Evolutionary conservation across 2,888 invertebrate genomes (phyloP).

Genomic region (Parelbella ahira): DNA sequence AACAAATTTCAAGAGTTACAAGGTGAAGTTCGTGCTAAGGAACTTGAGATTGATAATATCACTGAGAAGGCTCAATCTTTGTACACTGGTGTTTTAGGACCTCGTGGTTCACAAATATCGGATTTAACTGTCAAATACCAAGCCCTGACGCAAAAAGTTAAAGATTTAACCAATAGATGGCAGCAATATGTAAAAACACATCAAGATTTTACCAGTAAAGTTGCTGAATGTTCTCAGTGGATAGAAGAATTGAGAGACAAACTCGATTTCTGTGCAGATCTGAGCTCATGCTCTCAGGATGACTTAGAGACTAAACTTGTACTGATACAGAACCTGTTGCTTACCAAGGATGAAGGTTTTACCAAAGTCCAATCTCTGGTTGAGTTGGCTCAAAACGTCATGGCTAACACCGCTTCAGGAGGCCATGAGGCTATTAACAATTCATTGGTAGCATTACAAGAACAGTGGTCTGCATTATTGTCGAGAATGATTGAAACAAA

Average conservation of each 20-base stretch:
- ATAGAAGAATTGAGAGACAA: constrained; percentile 90
- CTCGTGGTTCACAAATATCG: constrained; percentile 90
- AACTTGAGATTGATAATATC: constrained; percentile 94
- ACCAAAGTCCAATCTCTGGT: constrained; percentile 92
- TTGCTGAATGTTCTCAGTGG: constrained; percentile 91
- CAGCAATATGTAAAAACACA: constrained; percentile 93
- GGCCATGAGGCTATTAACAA: constrained; percentile 94
- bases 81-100: constrained; percentile 86
- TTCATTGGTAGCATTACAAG: constrained; percentile 89
- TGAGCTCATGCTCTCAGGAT: constrained; percentile 89
- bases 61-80: constrained; percentile 94
- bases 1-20: constrained; percentile 89
- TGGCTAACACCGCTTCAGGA: constrained; percentile 93
- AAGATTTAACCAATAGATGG: constrained; percentile 95
- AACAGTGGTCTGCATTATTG: constrained; percentile 93
- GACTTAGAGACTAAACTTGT: constrained; percentile 92
- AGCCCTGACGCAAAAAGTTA: constrained; percentile 92
- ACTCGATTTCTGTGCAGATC: constrained; percentile 92
- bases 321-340: constrained; percentile 90
- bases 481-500: constrained; percentile 95
- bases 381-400: constrained; percentile 94
- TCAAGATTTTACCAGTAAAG: constrained; percentile 91
- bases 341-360: constrained; percentile 97
- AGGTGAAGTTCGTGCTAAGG: constrained; percentile 94
- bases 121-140: constrained; percentile 96